Evolutionary conservation across 2,888 invertebrate species (phyloP).

Genomic region (Deilephila elpenor): DNA sequence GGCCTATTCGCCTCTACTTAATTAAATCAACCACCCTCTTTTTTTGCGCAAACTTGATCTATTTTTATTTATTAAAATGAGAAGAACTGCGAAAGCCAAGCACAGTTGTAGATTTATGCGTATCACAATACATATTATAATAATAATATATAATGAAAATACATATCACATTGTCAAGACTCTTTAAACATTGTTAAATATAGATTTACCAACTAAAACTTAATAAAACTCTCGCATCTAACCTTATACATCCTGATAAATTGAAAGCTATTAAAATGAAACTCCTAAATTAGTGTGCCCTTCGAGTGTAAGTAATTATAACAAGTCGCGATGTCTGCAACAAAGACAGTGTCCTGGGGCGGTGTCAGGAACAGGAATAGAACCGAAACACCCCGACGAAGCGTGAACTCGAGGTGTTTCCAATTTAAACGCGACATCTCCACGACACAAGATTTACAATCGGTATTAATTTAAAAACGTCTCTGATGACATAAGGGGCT

Average conservation of each 20-base stretch:
- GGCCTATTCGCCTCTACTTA: too few relatives aligned
- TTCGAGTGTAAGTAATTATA: conserved; percentile 72
- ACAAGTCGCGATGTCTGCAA: conserved; percentile 68
- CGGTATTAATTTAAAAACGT: conserved; percentile 75
- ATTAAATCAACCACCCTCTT: too few relatives aligned
- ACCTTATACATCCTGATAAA: conserved; percentile 26
- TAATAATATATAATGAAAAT: too few relatives aligned
- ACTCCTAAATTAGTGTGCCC: conserved; percentile 30
- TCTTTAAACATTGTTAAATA: too few relatives aligned
- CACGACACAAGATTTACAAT: conserved; percentile 75
- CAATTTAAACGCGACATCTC: conserved; percentile 70
- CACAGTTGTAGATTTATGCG: too few relatives aligned
- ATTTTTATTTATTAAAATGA: too few relatives aligned
- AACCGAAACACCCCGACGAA: conserved; percentile 62
- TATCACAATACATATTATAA: too few relatives aligned
- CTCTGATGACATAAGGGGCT: conserved; percentile 68
- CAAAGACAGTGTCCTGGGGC: conserved; percentile 66
- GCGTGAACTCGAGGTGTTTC: conserved; percentile 70
- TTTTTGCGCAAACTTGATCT: too few relatives aligned
- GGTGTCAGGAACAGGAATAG: conserved; percentile 79
- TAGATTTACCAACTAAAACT: background rate
- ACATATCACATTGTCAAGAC: too few relatives aligned
- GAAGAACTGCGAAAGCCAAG: too few relatives aligned
- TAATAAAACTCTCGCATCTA: conserved; percentile 1
- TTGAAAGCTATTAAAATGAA: conserved; percentile 29